Evolutionary conservation across 2,113 vertebrate species (phyloP).

Genomic region (Cryptotis parvus): DNA sequence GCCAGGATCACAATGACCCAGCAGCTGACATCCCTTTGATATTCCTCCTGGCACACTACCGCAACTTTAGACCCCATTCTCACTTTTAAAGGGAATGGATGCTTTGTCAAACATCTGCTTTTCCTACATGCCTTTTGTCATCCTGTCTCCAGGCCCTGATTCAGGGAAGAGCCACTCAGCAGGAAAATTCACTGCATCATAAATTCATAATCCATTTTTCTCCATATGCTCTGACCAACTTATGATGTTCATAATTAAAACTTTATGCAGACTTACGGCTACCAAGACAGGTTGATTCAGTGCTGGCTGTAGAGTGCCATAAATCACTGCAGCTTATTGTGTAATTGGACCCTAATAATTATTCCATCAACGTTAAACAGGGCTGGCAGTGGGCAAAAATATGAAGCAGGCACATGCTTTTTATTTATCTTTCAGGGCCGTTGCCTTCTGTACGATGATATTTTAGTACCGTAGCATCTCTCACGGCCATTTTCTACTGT

Average conservation of each 20-base stretch:
- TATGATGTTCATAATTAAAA: slow-evolving; percentile 81
- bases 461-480: not conserved
- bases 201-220: slow-evolving; percentile 82
- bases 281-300: slow-evolving; percentile 78
- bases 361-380: slow-evolving; percentile 60
- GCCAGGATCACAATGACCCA: not conserved
- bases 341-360: slow-evolving; percentile 76
- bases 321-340: slow-evolving; percentile 69
- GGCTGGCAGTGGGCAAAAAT: not conserved
- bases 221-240: slow-evolving; percentile 79
- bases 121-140: slow-evolving; percentile 24
- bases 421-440: not conserved
- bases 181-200: slow-evolving; percentile 68
- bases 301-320: slow-evolving; percentile 61
- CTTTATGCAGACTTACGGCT: slow-evolving; percentile 77
- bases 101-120: slow-evolving; percentile 51
- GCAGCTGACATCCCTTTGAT: not conserved
- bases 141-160: not conserved
- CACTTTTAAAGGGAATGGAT: not conserved
- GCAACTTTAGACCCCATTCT: not conserved
- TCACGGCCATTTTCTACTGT: not conserved
- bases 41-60: not conserved
- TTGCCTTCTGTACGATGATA: not conserved
- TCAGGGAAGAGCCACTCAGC: slow-evolving; percentile 21
- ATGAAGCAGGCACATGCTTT: not conserved